These are phyloP conservation scores for Syncerus caffer DNA, from an alignment of 2,797 vertebrate species.

Conservation along the genomic window DNA sequence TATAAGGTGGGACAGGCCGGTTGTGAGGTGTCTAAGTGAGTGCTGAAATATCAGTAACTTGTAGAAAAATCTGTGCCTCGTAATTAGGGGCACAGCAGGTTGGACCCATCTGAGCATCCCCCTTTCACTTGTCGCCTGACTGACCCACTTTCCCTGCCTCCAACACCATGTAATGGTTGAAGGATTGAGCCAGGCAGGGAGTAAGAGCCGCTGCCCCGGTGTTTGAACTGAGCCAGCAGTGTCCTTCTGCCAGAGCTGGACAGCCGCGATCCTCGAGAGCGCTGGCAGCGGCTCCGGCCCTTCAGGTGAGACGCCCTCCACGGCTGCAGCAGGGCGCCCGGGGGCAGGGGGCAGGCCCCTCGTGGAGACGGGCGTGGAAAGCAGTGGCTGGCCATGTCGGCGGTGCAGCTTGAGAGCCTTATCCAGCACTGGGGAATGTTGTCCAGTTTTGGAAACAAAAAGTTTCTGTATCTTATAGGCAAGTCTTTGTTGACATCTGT, in stretches of 20 bases:
- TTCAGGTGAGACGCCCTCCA: neutral
- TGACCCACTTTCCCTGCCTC: neutral
- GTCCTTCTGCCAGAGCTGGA: neutral
- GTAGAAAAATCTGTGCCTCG: neutral
- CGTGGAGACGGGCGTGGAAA: neutral
- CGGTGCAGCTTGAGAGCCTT: neutral
- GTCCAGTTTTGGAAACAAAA: slow-evolving; percentile 14
- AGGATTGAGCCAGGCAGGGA: neutral
- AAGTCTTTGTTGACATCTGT: neutral
- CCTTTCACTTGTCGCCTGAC: neutral
- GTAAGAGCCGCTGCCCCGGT: neutral
- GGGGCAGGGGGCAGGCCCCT: neutral
- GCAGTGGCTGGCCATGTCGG: neutral
- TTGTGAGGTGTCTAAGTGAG: neutral
- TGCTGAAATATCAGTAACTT: neutral
- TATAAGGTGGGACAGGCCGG: neutral
- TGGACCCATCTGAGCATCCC: neutral
- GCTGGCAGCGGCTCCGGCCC: neutral
- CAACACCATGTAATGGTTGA: neutral
- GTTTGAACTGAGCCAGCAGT: neutral
- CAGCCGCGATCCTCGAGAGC: neutral
- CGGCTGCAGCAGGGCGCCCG: neutral
- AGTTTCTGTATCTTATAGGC: neutral
- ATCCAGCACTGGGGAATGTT: neutral
- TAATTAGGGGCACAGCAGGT: neutral